Percentiles rank a stretch among this genome's conserved stretches.
phyloP scores from a whole-genome alignment of 1,140 invertebrate species.

The Trachymyrmex cornetzi region DNA sequence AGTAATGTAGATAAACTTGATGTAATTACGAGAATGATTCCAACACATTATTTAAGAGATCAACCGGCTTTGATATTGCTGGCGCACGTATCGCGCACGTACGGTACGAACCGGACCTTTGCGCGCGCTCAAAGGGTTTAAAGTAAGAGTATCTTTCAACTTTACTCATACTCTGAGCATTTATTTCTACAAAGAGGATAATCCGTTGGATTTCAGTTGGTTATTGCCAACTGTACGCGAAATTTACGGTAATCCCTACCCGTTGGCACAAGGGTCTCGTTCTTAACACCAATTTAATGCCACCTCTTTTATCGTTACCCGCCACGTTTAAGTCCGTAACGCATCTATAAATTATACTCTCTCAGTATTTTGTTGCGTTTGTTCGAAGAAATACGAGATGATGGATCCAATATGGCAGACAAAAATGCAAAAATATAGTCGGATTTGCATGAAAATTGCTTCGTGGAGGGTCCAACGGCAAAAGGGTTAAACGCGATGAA shows the following conservation, averaged over 20 bases:
- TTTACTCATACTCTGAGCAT: constrained; percentile 52
- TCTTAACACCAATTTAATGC: constrained; percentile 52
- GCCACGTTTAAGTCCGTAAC: constrained; percentile 35
- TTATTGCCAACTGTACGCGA: constrained; percentile 46
- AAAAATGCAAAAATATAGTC: constrained; percentile 58
- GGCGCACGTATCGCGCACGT: constrained; percentile 10
- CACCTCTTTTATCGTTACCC: constrained; percentile 38
- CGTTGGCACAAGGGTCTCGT: constrained; percentile 32
- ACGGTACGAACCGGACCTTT: constrained; percentile 7
- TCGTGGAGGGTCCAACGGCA: constrained; percentile 4
- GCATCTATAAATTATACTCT: constrained; percentile 56
- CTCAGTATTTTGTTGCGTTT: constrained; percentile 13
- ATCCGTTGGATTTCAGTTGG: constrained; percentile 53
- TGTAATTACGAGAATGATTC: neutral
- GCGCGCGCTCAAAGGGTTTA: constrained; percentile 23
- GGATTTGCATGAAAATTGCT: constrained; percentile 56
- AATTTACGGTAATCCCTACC: constrained; percentile 55
- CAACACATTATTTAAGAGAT: neutral
- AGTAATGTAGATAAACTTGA: neutral
- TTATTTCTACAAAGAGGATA: constrained; percentile 63
- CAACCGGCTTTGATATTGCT: neutral
- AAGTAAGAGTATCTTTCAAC: constrained; percentile 42
- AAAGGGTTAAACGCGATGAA: constrained; percentile 53
- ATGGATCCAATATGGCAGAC: constrained; percentile 33
- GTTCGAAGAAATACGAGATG: constrained; percentile 36